phyloP scores from a whole-genome alignment of 2,113 vertebrate genomes.

The Bujurquina vittata region DNA sequence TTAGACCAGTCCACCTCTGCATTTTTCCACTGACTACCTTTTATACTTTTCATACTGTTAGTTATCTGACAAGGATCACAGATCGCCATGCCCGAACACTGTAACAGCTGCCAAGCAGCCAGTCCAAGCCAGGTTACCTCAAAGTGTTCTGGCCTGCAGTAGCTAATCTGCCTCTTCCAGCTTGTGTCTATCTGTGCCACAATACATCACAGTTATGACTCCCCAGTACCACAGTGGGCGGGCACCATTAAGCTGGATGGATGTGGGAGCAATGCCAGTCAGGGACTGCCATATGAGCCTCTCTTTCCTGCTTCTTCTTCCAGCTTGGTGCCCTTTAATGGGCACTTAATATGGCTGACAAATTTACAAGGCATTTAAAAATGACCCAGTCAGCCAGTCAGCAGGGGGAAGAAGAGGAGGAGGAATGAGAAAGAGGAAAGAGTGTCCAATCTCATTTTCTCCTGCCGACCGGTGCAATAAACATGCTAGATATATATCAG shows the following conservation, averaged over 20 bases:
- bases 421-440: slow-evolving; percentile 53
- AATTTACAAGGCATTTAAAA: slow-evolving; percentile 84
- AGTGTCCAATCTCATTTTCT: slow-evolving; percentile 75
- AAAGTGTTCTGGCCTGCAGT: slow-evolving; percentile 39
- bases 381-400: slow-evolving; percentile 76
- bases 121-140: slow-evolving; percentile 46
- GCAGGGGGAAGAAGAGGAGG: slow-evolving; percentile 51
- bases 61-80: slow-evolving; percentile 7
- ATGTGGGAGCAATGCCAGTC: slow-evolving; percentile 64
- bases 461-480: slow-evolving; percentile 69
- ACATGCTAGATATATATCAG: slow-evolving; percentile 74
- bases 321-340: slow-evolving; percentile 77
- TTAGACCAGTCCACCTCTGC: neutral
- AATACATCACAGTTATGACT: slow-evolving; percentile 65
- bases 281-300: slow-evolving; percentile 60
- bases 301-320: slow-evolving; percentile 59
- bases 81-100: slow-evolving; percentile 16
- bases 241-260: slow-evolving; percentile 67
- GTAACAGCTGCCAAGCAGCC: slow-evolving; percentile 23
- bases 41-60: neutral
- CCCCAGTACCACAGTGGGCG: slow-evolving; percentile 57
- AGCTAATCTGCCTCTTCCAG: slow-evolving; percentile 64
- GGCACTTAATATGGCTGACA: slow-evolving; percentile 82
- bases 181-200: slow-evolving; percentile 53
- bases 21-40: neutral